Base-by-base conservation (phyloP, 1,140 invertebrate genomes). In the Rhagoletis zephyria region DNA sequence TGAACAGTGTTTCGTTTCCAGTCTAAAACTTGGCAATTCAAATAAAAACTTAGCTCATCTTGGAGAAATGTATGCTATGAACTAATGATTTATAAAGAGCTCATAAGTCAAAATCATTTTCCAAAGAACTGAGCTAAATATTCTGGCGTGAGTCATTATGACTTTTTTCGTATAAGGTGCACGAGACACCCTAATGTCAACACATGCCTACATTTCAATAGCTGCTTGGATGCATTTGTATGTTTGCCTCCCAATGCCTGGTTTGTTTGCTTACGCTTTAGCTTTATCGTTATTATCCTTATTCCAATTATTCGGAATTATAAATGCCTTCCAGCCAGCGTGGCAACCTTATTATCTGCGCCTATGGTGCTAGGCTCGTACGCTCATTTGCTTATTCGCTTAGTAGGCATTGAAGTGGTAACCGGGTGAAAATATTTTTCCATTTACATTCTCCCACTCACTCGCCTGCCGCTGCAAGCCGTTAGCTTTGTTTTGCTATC, bases 251-350 rank as follows among this genome's bases (percentile, higher is more conserved):
- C 16, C 70, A 4, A 2, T 77, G 45, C 14, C 30, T n/a, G 30
- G 70, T 14, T 45, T 77, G 70, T 77, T 77, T 77, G 70, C 70
- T 12, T 77, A 48, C 70, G 87, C 30, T 74, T 81, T n/a, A 77
- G 70, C 70, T 51, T 81, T 65, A 87, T 85, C 87, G 30, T 85
- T 85, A 81, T 87, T 87, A 85, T 87, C 81, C 77, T 56, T 87
- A 65, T 85, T 56, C 86, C 86, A 87, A 87, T 87, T 87, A 87
- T 77, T 45, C 56, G 67, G 70, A 87, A 87, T 87, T 87, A 87
- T 87, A 87, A 77, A 77, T 77, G 86, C 67, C 67, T 87, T 5
- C 40, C 16, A 60, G 67, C 59, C 30, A 45, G 19, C 14, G 65
- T 6, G 42, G 40, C 10, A 70, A 7, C 48, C 14, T 7, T 40